Conservation (phyloP, 2,113 vertebrate genomes). For the Bombycilla garrulus region DNA sequence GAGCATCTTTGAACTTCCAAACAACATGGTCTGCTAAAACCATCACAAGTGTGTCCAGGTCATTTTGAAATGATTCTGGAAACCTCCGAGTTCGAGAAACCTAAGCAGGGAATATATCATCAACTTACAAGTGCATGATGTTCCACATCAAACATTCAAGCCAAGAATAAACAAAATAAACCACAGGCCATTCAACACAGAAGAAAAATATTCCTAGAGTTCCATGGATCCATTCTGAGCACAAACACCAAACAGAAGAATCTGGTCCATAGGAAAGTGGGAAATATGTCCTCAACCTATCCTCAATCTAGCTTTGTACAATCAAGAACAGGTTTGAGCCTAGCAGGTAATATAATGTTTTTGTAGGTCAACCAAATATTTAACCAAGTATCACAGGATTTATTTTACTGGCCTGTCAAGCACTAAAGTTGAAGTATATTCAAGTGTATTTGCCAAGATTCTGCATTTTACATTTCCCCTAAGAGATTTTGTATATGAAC, state of each 20-base stretch:
- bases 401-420: background rate
- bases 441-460: background rate
- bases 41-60: conserved; percentile 88
- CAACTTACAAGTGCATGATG: background rate
- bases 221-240: background rate
- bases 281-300: background rate
- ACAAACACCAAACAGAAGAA: background rate
- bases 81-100: conserved; percentile 86
- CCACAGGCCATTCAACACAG: background rate
- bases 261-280: background rate
- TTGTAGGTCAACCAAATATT: background rate
- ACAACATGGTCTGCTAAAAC: conserved; percentile 87
- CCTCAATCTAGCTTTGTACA: background rate
- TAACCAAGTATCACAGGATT: background rate
- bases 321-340: background rate
- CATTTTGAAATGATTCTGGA: conserved; percentile 87
- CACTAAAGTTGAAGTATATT: background rate
- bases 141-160: background rate
- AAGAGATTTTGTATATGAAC: background rate
- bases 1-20: conserved; percentile 88
- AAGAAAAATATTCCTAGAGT: background rate
- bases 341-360: background rate
- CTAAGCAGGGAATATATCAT: conserved; percentile 66
- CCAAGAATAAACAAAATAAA: background rate
- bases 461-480: background rate